These are phyloP conservation scores for Apodemia hepburni DNA, from an alignment of 2,888 invertebrate genomes.

Conservation along the genomic window DNA sequence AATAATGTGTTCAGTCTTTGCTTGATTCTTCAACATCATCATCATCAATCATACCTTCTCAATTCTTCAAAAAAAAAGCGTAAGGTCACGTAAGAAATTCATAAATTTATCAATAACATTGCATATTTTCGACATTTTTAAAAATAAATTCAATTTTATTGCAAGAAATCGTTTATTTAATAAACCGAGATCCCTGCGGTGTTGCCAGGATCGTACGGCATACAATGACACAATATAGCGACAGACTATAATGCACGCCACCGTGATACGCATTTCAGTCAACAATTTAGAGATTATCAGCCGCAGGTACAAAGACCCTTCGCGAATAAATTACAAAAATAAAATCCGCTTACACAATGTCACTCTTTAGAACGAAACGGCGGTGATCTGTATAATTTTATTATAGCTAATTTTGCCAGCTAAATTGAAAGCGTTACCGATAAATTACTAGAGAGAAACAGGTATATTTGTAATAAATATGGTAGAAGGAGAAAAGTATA, in stretches of 20 bases:
- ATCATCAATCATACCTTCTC: too few relatives aligned
- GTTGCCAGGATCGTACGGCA: neutral
- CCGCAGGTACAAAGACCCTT: conserved; percentile 49
- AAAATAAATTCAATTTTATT: neutral
- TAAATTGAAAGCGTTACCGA: conserved; percentile 52
- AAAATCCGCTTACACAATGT: conserved; percentile 53
- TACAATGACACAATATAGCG: neutral
- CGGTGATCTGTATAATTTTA: conserved; percentile 73
- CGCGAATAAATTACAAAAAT: conserved; percentile 46
- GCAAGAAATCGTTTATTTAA: neutral
- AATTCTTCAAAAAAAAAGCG: too few relatives aligned
- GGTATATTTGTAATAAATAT: conserved; percentile 26
- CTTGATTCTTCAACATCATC: too few relatives aligned
- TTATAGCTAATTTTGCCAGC: conserved; percentile 54
- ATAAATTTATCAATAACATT: too few relatives aligned
- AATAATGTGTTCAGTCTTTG: too few relatives aligned
- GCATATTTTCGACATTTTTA: neutral
- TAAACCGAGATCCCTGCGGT: neutral
- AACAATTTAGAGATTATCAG: conserved; percentile 45
- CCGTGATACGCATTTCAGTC: conserved; percentile 24
- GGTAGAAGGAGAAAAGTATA: conserved; percentile 41
- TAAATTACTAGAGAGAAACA: conserved; percentile 49
- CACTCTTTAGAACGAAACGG: conserved; percentile 38
- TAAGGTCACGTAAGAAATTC: too few relatives aligned
- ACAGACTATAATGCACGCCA: conserved; percentile 3